Evolutionary conservation across 2,888 invertebrate genomes (phyloP), one percentile per base, ranked within the genome.

Genomic region (Himalopsyche kuldschensis): DNA sequence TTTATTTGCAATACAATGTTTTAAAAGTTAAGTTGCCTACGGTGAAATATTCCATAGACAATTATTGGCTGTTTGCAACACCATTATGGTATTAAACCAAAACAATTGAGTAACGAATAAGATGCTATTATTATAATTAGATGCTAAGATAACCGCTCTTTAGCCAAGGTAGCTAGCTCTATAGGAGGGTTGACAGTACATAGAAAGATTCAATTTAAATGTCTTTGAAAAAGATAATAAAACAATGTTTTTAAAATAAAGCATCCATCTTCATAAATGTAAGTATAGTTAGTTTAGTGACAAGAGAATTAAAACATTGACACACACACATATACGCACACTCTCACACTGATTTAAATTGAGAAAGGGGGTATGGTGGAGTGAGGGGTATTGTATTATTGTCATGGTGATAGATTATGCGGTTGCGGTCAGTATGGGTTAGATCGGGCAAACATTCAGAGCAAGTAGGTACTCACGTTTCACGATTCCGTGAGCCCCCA

Each of bases 401-500:
- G 15, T 69, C 27, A 27, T 69, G 24, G 69, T 69, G 27, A 27
- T 4, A 63, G 30, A 69, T 69, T 69, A 69, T 69, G 27, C 11
- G 10, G 69, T 30, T 69, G 69, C 69, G 69, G 69, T 69, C 24
- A 69, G 69, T 69, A 69, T 10, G 27, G 69, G 69, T 69, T 69
- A 69, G 69, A 69, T 41, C 11, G 69, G 69, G 69, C 27, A 69
- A 69, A 69, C 69, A 69, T 69, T 69, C 69, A 30, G 69, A 69
- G 69, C 69, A 69, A 69, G 69, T 69, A 8, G 30, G 69, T 69
- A 86, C 86, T 86, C 84, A 86, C 86, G 85, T 85, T 84, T 84
- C 82, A 48, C 80, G 80, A 69, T 79, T 81, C 77, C 81, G 82
- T 46, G 77, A 46, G 75, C 83, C 90, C 90, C 88, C 89, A 87